Base-by-base conservation (phyloP, 1,140 invertebrate genomes). In the Halyomorpha halys region DNA sequence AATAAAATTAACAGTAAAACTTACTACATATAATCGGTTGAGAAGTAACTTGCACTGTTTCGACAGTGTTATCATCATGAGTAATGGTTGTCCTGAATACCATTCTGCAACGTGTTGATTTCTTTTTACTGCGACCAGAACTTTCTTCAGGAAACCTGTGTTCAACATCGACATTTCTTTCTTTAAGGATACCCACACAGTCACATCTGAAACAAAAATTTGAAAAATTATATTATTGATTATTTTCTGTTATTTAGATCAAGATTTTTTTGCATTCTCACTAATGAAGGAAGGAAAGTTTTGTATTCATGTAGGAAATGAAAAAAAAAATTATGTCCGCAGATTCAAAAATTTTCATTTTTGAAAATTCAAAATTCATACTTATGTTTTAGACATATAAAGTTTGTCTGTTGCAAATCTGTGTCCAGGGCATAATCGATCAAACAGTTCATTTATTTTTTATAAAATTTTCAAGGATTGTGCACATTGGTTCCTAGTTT, bases 161-260 rank as follows among this genome's bases (percentile, higher is more conserved):
- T 74, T 96, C 93, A 27, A 97, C 93, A 76, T 97, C 94, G 9
- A 97, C 94, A 77, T 97, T 97, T 65, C 95, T 82, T 74, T 97
- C 90, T 78, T 97, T 89, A n/a, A 89, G 72, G 65, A 91, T 91
- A 5, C 88, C 88, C 25, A 91, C 87, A 74, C 88, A 91, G 76
- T 91, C 88, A 73, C 88, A 91, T 30, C 72, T 73, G 49, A 66
- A 66, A 61, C 5, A 30, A 39, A 60, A 51, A 51, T 54, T 8
- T 44, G 11, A 59, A 21, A 19, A 30, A 18, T 27, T 19, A 14
- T 69, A 45, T 59, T 44, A 61, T 14, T 19, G n/a, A 59, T 51
- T 34, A 9, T 49, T 19, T 19, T 11, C 14, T 21, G 47, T 18
- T 1, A 49, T 19, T 1, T 18, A 49, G 11, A 49, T 3, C 3